Conservation (phyloP, 2,888 invertebrate genomes). For the Mongoloraphidia duomilia region DNA sequence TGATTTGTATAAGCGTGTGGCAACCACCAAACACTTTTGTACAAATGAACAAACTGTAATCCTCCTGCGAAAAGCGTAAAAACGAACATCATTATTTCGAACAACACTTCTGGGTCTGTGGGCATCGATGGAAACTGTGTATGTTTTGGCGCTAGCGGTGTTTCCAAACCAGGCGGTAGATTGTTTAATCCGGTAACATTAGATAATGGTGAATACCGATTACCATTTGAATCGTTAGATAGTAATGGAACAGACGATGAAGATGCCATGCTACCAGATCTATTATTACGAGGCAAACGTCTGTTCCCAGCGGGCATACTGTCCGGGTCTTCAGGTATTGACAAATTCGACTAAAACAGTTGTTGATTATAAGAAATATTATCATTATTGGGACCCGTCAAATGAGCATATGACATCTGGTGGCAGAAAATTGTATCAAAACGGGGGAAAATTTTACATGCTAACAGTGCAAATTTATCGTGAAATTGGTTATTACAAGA, state of each 20-base stretch:
- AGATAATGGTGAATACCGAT: conserved; percentile 20
- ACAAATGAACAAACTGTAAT: conserved; percentile 87
- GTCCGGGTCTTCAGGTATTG: not conserved
- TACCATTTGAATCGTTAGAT: conserved; percentile 19
- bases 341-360: no score
- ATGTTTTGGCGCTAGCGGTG: conserved; percentile 54
- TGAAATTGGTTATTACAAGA: no score
- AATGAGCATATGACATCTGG: no score
- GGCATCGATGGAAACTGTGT: conserved; percentile 69
- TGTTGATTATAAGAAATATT: no score
- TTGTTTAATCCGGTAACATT: not conserved
- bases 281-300: conserved; percentile 3
- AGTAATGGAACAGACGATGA: conserved; percentile 19
- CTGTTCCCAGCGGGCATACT: conserved; percentile 3
- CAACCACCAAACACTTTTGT: conserved; percentile 95
- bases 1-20: conserved; percentile 81
- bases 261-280: conserved; percentile 9
- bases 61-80: conserved; percentile 66
- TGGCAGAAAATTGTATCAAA: no score
- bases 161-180: conserved; percentile 19
- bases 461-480: no score
- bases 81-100: conserved; percentile 72
- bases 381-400: no score
- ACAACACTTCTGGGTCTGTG: conserved; percentile 64
- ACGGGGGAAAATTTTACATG: no score